Conservation (phyloP, 2,797 vertebrate genomes). For the Xerus rutilus region DNA sequence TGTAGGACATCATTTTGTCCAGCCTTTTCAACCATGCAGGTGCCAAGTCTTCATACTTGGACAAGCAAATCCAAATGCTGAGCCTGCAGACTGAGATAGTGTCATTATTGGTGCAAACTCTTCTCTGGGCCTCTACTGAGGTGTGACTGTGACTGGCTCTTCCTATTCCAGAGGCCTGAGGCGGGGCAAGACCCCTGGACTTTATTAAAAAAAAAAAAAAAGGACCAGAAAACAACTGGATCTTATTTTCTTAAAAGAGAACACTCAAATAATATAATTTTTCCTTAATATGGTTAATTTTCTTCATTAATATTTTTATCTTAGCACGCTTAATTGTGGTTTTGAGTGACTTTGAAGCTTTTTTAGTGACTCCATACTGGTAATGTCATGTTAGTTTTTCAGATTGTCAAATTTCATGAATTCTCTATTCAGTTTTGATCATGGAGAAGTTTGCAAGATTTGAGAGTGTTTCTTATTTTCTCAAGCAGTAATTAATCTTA, state of each 20-base stretch:
- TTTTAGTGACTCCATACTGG: not conserved
- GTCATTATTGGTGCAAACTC: not conserved
- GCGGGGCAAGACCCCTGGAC: not conserved
- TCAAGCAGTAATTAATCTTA: not conserved
- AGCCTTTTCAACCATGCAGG: not conserved
- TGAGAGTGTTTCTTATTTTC: not conserved
- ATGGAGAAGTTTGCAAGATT: not conserved
- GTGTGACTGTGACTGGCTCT: not conserved
- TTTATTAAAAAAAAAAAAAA: not conserved
- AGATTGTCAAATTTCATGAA: not conserved
- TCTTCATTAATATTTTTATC: not conserved
- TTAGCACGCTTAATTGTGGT: not conserved
- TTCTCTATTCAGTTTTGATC: not conserved
- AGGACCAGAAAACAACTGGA: not conserved
- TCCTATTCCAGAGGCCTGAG: not conserved
- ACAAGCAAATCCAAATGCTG: not conserved
- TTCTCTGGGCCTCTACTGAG: not conserved
- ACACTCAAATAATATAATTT: not conserved
- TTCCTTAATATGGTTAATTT: not conserved
- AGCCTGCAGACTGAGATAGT: not conserved
- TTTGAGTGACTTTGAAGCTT: not conserved
- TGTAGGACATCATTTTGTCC: not conserved
- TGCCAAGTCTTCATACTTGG: not conserved
- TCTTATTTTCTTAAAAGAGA: constrained; percentile 23
- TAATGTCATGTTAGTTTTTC: not conserved